Evolutionary conservation across 2,113 vertebrate genomes (phyloP).

Genomic region (Trinectes maculatus): DNA sequence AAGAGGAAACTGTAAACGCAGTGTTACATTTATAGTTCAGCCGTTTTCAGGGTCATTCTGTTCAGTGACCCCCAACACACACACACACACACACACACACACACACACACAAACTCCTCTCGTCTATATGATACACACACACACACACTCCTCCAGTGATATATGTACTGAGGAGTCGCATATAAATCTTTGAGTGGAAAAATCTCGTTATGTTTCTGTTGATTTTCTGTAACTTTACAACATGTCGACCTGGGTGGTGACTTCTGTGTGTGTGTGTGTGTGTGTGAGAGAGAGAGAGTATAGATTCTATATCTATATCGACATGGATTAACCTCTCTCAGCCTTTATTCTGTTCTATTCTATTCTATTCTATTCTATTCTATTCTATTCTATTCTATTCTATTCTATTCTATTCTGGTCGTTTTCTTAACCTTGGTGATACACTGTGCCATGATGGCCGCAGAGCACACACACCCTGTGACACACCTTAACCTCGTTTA

Average conservation of each 20-base stretch:
- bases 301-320: neutral
- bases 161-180: slow-evolving; percentile 5
- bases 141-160: slow-evolving; percentile 6
- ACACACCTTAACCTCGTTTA: slow-evolving; percentile 47
- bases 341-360: neutral
- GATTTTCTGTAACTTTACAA: slow-evolving; percentile 40
- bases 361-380: neutral
- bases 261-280: slow-evolving; percentile 2
- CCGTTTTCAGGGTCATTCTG: slow-evolving; percentile 70
- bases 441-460: slow-evolving; percentile 20
- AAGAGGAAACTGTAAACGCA: slow-evolving; percentile 48
- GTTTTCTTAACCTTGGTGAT: slow-evolving; percentile 62
- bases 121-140: slow-evolving; percentile 11
- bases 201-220: slow-evolving; percentile 42
- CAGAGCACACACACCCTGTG: slow-evolving; percentile 27
- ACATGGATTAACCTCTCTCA: too few relatives aligned
- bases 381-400: neutral
- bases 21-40: slow-evolving; percentile 62
- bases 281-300: neutral
- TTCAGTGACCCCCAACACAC: slow-evolving; percentile 55
- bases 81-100: slow-evolving; percentile 33
- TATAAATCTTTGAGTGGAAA: slow-evolving; percentile 60
- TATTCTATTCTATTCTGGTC: neutral
- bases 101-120: slow-evolving; percentile 9
- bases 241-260: slow-evolving; percentile 48